These are phyloP conservation scores for Equus przewalskii DNA, from an alignment of 2,113 vertebrate species.

Conservation along the genomic window DNA sequence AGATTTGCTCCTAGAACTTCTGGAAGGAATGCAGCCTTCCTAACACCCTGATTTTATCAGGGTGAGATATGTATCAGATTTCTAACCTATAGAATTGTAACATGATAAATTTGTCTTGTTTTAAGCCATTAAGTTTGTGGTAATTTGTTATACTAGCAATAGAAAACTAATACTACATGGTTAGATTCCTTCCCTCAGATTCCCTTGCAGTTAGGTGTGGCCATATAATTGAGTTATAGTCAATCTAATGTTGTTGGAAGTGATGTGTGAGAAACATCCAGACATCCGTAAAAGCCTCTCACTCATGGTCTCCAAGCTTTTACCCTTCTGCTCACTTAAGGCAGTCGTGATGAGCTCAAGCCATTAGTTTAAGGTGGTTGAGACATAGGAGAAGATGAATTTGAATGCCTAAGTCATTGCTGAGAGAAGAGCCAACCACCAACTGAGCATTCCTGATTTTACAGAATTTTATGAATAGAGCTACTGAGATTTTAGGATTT, in stretches of 20 bases:
- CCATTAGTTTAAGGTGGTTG: neutral
- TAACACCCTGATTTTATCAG: neutral
- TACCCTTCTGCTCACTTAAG: neutral
- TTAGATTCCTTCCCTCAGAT: neutral
- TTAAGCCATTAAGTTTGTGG: neutral
- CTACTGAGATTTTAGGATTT: neutral
- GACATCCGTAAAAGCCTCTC: neutral
- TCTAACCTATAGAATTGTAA: neutral
- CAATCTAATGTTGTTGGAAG: neutral
- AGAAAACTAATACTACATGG: neutral
- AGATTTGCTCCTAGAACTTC: neutral
- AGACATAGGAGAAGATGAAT: neutral
- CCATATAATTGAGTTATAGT: neutral
- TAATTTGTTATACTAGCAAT: neutral
- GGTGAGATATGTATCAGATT: neutral
- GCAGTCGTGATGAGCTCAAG: neutral
- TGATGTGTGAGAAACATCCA: neutral
- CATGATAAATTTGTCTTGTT: neutral
- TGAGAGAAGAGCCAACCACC: neutral
- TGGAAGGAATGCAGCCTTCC: neutral
- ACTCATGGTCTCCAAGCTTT: neutral
- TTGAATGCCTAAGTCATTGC: neutral
- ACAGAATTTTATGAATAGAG: neutral
- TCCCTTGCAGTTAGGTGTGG: neutral
- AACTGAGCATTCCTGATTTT: neutral